A percentile compares a stretch with the other conserved stretches of the same genome.
Evolutionary conservation across 2,797 vertebrate species (phyloP).

Genomic region (Chloroceryle amazona): DNA sequence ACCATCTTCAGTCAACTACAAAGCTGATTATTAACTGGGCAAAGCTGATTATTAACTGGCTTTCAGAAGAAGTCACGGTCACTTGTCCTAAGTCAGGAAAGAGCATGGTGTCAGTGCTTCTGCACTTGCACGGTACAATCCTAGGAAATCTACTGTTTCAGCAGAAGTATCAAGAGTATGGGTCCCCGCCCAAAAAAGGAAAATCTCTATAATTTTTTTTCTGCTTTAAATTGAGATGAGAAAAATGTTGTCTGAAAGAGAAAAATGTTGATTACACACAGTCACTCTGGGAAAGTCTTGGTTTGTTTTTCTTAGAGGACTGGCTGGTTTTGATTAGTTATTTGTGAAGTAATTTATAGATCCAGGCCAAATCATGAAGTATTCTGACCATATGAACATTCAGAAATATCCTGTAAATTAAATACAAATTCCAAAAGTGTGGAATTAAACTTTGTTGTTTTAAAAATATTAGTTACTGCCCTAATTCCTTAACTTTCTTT

Average conservation of each 20-base stretch:
- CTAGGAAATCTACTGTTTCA: not conserved
- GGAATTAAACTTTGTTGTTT: not conserved
- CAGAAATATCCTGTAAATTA: not conserved
- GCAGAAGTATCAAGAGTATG: not conserved
- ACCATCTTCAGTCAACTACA: constrained; percentile 26
- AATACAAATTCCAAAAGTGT: not conserved
- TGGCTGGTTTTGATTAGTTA: not conserved
- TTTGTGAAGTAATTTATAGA: not conserved
- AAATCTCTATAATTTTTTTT: not conserved
- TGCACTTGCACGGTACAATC: not conserved
- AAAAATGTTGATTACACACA: not conserved
- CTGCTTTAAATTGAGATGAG: not conserved
- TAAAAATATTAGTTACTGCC: not conserved
- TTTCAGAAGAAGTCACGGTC: not conserved
- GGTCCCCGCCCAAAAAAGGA: not conserved
- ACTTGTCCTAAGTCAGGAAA: not conserved
- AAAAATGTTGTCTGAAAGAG: not conserved
- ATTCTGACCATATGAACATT: not conserved
- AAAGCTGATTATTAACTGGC: not conserved
- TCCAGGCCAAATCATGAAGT: not conserved
- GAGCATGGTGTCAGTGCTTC: not conserved
- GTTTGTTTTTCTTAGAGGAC: not conserved
- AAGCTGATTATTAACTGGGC: not conserved
- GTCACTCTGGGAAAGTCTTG: not conserved
- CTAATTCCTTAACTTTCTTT: not conserved